A percentile compares a stretch with the other conserved stretches of the same genome.
phyloP scores from a whole-genome alignment of 2,797 vertebrate species.

The Danio choprae region DNA sequence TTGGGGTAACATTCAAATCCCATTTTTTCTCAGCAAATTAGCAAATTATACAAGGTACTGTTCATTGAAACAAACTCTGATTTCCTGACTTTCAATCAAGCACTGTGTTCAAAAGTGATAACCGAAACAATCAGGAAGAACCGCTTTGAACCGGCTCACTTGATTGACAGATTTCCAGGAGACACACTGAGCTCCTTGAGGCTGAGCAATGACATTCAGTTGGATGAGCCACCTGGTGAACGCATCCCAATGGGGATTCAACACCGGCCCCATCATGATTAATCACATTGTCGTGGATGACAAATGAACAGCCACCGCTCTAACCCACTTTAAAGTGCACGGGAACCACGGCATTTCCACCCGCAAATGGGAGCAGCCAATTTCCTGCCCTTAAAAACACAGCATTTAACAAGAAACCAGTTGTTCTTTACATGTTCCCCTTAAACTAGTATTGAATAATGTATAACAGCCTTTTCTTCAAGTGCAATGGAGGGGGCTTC shows the following conservation, averaged over 20 bases:
- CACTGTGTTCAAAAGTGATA: constrained; percentile 1
- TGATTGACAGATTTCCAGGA: constrained; percentile 23
- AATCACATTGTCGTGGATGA: constrained; percentile 76
- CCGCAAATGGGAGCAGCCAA: background rate
- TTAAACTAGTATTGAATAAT: background rate
- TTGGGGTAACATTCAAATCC: too few relatives aligned
- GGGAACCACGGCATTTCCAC: background rate
- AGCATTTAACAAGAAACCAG: constrained; percentile 7
- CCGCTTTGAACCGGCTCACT: background rate
- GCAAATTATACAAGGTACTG: background rate
- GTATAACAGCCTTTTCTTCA: constrained; percentile 1
- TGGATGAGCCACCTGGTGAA: constrained; percentile 31
- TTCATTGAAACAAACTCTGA: background rate
- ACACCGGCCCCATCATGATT: constrained; percentile 67
- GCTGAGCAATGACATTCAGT: constrained; percentile 10
- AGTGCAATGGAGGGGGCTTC: background rate
- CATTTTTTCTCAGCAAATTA: background rate
- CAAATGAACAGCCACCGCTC: constrained; percentile 71
- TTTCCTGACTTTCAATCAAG: background rate
- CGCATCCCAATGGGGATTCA: constrained; percentile 12
- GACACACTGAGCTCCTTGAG: constrained; percentile 7
- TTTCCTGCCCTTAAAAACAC: background rate
- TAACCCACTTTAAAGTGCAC: constrained; percentile 73
- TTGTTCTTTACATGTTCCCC: background rate
- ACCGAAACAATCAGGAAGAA: background rate